phyloP scores from a whole-genome alignment of 2,888 invertebrate species.

The Drosophila greeni region DNA sequence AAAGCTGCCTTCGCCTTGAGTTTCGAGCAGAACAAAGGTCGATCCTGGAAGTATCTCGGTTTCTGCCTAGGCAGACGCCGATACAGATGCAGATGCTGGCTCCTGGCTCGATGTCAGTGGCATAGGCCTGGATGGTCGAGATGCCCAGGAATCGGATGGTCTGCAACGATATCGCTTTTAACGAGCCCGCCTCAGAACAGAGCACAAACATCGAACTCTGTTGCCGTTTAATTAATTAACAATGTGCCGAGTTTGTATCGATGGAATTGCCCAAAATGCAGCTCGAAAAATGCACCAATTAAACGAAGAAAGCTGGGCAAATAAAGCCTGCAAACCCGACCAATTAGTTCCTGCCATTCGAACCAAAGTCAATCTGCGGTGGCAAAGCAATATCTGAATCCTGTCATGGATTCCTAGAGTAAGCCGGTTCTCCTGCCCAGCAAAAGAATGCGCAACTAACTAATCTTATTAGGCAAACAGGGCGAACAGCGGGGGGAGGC shows the following conservation, averaged over 20 bases:
- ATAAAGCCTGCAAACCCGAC: conserved; percentile 5
- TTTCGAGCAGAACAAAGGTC: conserved; percentile 17
- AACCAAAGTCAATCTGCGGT: conserved; percentile 19
- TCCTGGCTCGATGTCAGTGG: conserved; percentile 10
- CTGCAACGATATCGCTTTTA: conserved; percentile 26
- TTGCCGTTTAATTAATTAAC: conserved; percentile 48
- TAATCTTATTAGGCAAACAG: conserved; percentile 70
- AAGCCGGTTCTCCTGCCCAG: conserved; percentile 28
- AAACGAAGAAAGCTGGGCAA: conserved; percentile 27
- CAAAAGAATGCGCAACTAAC: conserved; percentile 57
- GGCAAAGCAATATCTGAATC: conserved; percentile 14
- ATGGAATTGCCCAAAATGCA: conserved; percentile 20
- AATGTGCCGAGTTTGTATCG: conserved; percentile 29
- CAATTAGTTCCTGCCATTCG: conserved; percentile 29
- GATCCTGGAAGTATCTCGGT: conserved; percentile 15
- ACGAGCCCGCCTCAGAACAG: conserved; percentile 8
- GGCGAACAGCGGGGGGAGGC: conserved; percentile 8
- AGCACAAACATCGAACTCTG: conserved; percentile 36
- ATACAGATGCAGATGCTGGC: conserved; percentile 4
- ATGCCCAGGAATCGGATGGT: conserved; percentile 1
- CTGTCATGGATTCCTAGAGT: conserved; percentile 23
- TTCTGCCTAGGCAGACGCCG: conserved; percentile 9
- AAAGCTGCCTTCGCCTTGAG: conserved; percentile 6
- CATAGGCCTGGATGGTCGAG: conserved; percentile 12
- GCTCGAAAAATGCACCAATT: conserved; percentile 33